Percentiles rank a stretch among this genome's conserved stretches.
These are phyloP conservation scores for Piscicola geometra DNA, from an alignment of 2,888 invertebrate genomes.

Conservation along the genomic window DNA sequence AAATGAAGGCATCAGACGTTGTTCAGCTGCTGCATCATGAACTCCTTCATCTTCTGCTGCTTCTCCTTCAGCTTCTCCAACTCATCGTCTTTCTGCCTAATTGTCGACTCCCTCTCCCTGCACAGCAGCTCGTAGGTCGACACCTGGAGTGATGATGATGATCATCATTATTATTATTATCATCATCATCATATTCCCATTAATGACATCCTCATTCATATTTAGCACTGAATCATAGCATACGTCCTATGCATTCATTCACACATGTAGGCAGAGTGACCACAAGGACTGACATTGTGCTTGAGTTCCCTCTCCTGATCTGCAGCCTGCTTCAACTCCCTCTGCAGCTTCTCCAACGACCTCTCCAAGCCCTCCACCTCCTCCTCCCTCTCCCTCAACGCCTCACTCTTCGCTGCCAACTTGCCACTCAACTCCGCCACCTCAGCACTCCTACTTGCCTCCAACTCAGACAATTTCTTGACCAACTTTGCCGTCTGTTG, in stretches of 20 bases:
- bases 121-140: constrained; percentile 48
- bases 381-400: constrained; percentile 1
- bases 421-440: not conserved
- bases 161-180: not conserved
- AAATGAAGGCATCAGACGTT: too few relatives aligned
- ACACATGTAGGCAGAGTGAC: too few relatives aligned
- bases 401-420: not conserved
- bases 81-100: constrained; percentile 45
- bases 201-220: too few relatives aligned
- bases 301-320: not conserved
- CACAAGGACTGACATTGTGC: not conserved
- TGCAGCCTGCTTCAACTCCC: not conserved
- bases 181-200: too few relatives aligned
- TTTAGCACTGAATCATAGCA: too few relatives aligned
- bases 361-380: constrained; percentile 5
- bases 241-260: too few relatives aligned
- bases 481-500: not conserved
- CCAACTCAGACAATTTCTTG: not conserved
- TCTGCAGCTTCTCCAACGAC: constrained; percentile 4
- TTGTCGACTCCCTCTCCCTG: constrained; percentile 47
- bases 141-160: constrained; percentile 44
- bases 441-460: too few relatives aligned
- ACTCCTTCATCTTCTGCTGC: constrained; percentile 62
- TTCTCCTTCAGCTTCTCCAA: constrained; percentile 46
- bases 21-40: too few relatives aligned